phyloP scores from a whole-genome alignment of 1,140 invertebrate species.

The Camponotus vicinus region DNA sequence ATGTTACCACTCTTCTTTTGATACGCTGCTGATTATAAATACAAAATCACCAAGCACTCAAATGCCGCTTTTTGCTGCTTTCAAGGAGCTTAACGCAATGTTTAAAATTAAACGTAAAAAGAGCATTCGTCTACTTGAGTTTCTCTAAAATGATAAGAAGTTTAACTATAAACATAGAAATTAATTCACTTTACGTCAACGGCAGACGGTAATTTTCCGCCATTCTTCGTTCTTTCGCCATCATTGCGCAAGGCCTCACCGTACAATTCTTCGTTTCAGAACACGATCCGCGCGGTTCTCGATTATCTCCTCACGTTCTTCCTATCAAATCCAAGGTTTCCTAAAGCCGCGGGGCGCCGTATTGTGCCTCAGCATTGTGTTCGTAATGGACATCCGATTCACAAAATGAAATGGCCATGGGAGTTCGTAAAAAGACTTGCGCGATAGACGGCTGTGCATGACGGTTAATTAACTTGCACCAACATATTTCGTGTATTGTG shows the following conservation, averaged over 20 bases:
- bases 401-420: slow-evolving; percentile 17
- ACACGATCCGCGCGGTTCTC: slow-evolving; percentile 16
- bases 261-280: slow-evolving; percentile 43
- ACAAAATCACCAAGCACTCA: not conserved
- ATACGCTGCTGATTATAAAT: slow-evolving; percentile 25
- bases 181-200: slow-evolving; percentile 58
- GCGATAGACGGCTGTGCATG: slow-evolving; percentile 44
- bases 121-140: slow-evolving; percentile 7
- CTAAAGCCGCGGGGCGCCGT: slow-evolving; percentile 10
- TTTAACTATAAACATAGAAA: slow-evolving; percentile 49
- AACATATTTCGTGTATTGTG: slow-evolving; percentile 37
- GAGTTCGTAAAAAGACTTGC: slow-evolving; percentile 31
- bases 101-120: slow-evolving; percentile 30
- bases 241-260: not conserved
- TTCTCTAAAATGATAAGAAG: not conserved
- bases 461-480: slow-evolving; percentile 53
- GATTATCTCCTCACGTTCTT: slow-evolving; percentile 61
- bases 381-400: slow-evolving; percentile 55
- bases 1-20: not conserved
- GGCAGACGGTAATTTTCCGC: slow-evolving; percentile 59
- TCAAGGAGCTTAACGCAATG: not conserved
- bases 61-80: not conserved
- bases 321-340: slow-evolving; percentile 15
- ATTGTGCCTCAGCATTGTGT: slow-evolving; percentile 50
- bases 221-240: not conserved